Evolutionary conservation across 2,797 vertebrate genomes (phyloP).

Genomic region (Chiloscyllium punctatum): DNA sequence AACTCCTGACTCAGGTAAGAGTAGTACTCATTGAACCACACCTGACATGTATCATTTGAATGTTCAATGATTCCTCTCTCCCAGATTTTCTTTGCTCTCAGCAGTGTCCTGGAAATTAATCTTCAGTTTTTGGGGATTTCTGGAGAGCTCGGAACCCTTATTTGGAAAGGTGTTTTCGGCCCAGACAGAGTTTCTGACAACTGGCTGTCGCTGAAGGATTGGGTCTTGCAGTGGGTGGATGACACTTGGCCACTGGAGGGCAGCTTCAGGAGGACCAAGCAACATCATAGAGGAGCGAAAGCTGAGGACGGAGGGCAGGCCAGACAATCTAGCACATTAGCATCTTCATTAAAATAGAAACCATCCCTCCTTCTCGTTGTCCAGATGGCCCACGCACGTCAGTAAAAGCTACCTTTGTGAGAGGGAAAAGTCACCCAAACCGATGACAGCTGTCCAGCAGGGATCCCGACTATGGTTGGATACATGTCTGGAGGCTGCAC

Average conservation of each 20-base stretch:
- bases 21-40: no score
- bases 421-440: not conserved
- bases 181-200: not conserved
- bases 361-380: not conserved
- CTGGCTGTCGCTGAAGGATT: not conserved
- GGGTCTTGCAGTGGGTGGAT: not conserved
- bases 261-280: not conserved
- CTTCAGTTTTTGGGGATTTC: no score
- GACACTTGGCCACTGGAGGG: not conserved
- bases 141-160: no score
- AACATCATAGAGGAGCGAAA: not conserved
- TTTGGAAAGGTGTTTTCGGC: not conserved
- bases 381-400: not conserved
- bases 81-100: no score
- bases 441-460: not conserved
- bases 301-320: not conserved
- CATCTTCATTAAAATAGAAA: not conserved
- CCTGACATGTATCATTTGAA: no score
- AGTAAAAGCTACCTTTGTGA: not conserved
- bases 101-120: no score
- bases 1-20: no score
- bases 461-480: not conserved
- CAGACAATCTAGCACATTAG: not conserved
- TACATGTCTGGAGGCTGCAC: not conserved
- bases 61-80: no score